These are phyloP conservation scores for Argya squamiceps DNA, from an alignment of 2,797 vertebrate genomes.

Conservation along the genomic window DNA sequence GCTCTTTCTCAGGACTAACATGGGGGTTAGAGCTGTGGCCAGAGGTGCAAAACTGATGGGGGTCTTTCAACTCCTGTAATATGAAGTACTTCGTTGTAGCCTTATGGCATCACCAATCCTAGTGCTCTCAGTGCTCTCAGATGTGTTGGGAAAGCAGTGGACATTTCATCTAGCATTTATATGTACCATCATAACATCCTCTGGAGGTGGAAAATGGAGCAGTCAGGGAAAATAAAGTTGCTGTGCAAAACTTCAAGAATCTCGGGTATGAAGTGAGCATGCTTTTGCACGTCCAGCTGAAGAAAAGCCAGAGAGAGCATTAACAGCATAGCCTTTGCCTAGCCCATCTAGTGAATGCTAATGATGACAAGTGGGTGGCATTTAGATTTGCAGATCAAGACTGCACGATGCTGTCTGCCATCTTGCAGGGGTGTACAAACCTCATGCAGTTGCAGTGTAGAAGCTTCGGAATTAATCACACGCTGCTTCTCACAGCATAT, in stretches of 20 bases:
- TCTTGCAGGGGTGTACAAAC: neutral
- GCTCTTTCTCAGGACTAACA: neutral
- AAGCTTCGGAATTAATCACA: neutral
- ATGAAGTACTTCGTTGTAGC: neutral
- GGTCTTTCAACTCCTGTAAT: neutral
- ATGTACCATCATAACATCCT: neutral
- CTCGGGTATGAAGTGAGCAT: neutral
- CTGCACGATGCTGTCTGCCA: neutral
- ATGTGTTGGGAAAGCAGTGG: neutral
- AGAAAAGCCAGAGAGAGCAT: neutral
- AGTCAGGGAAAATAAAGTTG: neutral
- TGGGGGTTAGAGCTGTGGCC: neutral
- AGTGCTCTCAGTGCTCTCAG: neutral
- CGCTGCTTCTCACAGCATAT: neutral
- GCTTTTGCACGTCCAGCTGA: neutral
- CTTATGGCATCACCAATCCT: neutral
- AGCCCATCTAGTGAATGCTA: neutral
- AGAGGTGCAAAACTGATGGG: neutral
- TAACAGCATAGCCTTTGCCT: neutral
- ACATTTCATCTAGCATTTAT: neutral
- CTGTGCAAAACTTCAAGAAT: neutral
- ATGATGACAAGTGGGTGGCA: neutral
- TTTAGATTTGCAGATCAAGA: neutral
- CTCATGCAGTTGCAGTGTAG: fast-evolving
- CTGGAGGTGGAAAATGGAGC: neutral